phyloP scores from a whole-genome alignment of 2,888 invertebrate genomes.

The Cantharis flavilabris region DNA sequence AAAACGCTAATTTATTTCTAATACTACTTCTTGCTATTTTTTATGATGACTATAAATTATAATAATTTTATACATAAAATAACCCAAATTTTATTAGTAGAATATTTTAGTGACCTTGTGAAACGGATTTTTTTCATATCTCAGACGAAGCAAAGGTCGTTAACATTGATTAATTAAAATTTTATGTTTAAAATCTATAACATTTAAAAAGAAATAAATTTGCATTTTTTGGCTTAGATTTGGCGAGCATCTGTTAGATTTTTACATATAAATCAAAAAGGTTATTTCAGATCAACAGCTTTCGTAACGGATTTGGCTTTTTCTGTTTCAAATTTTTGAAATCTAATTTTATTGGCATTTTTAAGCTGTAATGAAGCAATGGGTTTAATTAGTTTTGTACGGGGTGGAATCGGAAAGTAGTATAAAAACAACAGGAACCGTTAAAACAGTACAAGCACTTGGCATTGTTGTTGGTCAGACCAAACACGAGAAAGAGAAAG shows the following conservation, averaged over 20 bases:
- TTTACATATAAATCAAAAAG: conserved; percentile 3
- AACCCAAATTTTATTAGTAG: neutral
- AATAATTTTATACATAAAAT: neutral
- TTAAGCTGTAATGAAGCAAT: neutral
- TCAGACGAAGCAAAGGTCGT: neutral
- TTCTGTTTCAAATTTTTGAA: neutral
- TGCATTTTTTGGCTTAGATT: conserved; percentile 1
- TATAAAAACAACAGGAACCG: neutral
- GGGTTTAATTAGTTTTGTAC: neutral
- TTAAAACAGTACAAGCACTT: neutral
- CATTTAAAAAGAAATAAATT: conserved; percentile 2
- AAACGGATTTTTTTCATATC: neutral
- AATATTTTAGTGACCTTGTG: neutral
- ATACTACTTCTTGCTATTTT: neutral
- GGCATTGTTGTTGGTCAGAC: neutral
- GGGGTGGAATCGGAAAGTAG: neutral
- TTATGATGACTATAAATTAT: neutral
- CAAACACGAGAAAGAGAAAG: neutral
- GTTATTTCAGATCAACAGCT: conserved; percentile 1
- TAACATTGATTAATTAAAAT: conserved; percentile 1
- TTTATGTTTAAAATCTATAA: neutral
- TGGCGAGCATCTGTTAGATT: neutral
- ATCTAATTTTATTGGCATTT: neutral
- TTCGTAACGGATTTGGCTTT: neutral
- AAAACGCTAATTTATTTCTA: neutral